Conservation (phyloP, 2,888 invertebrate genomes). For the Hartigia nigra region DNA sequence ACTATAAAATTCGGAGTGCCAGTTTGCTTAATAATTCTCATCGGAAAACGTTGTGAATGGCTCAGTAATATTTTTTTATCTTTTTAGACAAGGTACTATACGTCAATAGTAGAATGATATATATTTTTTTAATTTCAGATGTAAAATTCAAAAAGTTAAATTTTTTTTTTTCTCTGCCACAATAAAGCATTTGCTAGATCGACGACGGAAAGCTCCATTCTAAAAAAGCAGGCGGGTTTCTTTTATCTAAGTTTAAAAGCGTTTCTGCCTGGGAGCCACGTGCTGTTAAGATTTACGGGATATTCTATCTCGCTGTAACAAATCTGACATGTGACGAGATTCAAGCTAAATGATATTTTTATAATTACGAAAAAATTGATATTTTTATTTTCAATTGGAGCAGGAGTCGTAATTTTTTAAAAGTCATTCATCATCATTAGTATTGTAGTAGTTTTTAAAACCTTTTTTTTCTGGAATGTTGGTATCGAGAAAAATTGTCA, state of each 20-base stretch:
- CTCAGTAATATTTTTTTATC: neutral
- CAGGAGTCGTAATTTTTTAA: neutral
- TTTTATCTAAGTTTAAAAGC: neutral
- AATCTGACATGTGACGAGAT: neutral
- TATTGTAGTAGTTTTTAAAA: neutral
- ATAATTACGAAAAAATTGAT: neutral
- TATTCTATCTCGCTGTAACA: neutral
- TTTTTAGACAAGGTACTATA: neutral
- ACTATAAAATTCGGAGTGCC: conserved; percentile 49
- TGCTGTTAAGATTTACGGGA: neutral
- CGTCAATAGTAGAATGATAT: neutral
- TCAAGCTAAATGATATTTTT: neutral
- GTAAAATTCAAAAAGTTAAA: neutral
- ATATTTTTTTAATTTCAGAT: neutral
- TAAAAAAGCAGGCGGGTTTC: neutral
- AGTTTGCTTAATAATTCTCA: conserved; percentile 49
- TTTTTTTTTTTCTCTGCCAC: neutral
- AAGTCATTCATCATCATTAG: neutral
- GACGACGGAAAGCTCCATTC: neutral
- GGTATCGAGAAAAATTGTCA: neutral
- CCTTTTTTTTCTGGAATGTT: neutral
- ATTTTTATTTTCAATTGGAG: neutral
- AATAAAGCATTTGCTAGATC: neutral
- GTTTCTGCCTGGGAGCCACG: neutral
- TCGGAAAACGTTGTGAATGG: conserved; percentile 47